A percentile compares a stretch with the other conserved stretches of the same genome.
Evolutionary conservation across 2,888 invertebrate genomes (phyloP).

Genomic region (Leptopterna dolabrata): DNA sequence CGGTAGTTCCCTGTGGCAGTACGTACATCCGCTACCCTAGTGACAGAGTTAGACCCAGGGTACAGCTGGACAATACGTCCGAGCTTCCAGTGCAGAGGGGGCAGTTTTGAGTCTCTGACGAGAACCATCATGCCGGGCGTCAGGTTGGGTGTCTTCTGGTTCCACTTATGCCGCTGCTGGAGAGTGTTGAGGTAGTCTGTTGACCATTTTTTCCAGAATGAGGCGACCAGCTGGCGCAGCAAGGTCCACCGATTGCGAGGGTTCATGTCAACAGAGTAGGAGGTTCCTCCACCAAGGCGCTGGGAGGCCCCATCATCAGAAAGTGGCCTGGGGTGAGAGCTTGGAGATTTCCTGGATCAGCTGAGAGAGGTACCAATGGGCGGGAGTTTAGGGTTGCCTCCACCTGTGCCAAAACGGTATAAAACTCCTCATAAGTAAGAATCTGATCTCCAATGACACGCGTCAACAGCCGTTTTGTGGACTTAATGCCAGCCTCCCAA

Average conservation of each 20-base stretch:
- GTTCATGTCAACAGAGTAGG: no score
- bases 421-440: no score
- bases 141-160: not conserved
- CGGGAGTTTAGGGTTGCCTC: no score
- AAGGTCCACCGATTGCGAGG: no score
- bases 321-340: conserved; percentile 50
- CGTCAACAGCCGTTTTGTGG: not conserved
- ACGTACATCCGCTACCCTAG: not conserved
- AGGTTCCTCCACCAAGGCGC: not conserved
- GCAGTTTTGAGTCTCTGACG: not conserved
- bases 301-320: conserved; percentile 26
- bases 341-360: conserved; percentile 21
- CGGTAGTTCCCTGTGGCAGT: not conserved
- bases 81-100: not conserved
- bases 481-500: no score
- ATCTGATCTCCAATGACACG: no score
- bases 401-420: no score
- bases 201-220: not conserved
- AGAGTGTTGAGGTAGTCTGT: no score
- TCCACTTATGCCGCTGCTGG: not conserved
- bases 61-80: not conserved
- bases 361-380: not conserved
- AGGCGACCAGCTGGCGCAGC: no score
- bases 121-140: not conserved
- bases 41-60: not conserved